Evolutionary conservation across 2,797 vertebrate genomes (phyloP).

Genomic region (Lepilemur septentrionalis): DNA sequence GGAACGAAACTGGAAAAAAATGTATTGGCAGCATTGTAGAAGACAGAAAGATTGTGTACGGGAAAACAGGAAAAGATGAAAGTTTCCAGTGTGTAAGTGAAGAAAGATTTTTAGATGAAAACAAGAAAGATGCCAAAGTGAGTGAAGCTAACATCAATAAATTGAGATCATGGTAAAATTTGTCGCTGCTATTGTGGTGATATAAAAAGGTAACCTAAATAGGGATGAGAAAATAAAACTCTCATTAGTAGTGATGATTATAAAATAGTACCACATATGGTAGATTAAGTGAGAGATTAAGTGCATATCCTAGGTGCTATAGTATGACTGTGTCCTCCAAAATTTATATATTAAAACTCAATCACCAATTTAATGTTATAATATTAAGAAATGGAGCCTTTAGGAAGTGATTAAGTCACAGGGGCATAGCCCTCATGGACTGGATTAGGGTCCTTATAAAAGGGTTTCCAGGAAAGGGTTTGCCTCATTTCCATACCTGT

Average conservation of each 20-base stretch:
- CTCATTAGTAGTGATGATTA: neutral
- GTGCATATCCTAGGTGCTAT: neutral
- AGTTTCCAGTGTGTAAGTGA: neutral
- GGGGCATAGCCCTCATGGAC: neutral
- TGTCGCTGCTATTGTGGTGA: neutral
- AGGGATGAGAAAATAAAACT: neutral
- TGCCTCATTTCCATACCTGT: neutral
- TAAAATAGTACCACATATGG: neutral
- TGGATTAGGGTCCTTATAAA: neutral
- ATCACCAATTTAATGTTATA: neutral
- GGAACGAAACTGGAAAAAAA: neutral
- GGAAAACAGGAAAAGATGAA: neutral
- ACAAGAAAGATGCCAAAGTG: neutral
- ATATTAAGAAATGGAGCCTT: neutral
- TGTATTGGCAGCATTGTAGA: neutral
- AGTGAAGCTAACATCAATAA: neutral
- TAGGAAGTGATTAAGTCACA: neutral
- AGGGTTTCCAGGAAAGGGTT: no score
- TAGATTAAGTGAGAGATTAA: neutral
- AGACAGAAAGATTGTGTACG: neutral
- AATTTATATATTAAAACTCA: neutral
- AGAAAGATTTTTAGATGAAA: neutral
- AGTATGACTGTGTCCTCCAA: neutral
- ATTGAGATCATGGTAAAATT: neutral
- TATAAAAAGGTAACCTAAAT: no score